Percentiles rank a stretch among this genome's conserved stretches.
Conservation (phyloP, 2,797 vertebrate species). For the Luscinia megarhynchos region DNA sequence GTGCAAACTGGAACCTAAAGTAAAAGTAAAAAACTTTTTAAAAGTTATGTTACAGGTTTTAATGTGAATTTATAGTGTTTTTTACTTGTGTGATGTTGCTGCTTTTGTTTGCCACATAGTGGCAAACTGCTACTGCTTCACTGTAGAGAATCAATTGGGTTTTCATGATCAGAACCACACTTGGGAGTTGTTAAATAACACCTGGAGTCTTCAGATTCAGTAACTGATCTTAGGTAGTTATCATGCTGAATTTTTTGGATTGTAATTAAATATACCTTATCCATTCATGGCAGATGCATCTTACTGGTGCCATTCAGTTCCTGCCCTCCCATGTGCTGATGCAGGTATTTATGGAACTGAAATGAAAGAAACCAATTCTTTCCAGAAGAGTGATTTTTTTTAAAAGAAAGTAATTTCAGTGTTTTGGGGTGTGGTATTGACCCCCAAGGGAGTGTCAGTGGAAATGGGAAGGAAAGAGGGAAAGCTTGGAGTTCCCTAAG, state of each 20-base stretch:
- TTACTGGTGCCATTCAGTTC: background rate
- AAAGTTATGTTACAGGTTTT: background rate
- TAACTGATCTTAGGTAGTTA: background rate
- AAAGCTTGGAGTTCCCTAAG: background rate
- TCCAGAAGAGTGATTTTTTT: background rate
- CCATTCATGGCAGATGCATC: background rate
- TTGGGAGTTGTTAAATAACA: background rate
- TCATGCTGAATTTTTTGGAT: background rate
- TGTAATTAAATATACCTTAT: background rate
- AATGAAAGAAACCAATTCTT: background rate
- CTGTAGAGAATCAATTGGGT: background rate
- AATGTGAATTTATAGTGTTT: background rate
- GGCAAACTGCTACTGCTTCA: background rate
- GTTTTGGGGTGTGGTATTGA: background rate
- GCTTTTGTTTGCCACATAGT: conserved; percentile 26
- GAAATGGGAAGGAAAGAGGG: background rate
- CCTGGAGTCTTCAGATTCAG: background rate
- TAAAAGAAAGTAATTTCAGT: background rate
- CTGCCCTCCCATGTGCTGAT: background rate
- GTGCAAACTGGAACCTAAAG: background rate
- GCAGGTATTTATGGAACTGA: background rate
- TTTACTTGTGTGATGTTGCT: background rate
- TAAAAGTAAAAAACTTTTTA: background rate
- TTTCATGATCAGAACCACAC: background rate
- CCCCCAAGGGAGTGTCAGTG: background rate